Conservation (phyloP, 1,140 invertebrate genomes). For the Drosophila grimshawi region DNA sequence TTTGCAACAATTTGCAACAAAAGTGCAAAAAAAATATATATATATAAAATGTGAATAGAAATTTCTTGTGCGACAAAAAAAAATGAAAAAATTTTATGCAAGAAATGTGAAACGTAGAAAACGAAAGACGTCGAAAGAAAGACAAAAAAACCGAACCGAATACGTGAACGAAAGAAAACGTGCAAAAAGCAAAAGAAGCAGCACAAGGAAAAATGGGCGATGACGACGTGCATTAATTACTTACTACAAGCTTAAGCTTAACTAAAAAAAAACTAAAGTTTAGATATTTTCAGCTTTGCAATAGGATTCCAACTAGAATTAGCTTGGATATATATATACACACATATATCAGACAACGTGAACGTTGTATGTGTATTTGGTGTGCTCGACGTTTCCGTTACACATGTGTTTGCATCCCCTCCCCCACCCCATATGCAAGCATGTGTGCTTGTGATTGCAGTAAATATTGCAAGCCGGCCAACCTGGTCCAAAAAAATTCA, state of each 20-base stretch:
- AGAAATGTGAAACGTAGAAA: conserved; percentile 84
- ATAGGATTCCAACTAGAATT: conserved; percentile 43
- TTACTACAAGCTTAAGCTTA: conserved; percentile 59
- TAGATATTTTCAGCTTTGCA: conserved; percentile 32
- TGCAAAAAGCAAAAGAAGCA: conserved; percentile 60
- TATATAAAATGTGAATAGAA: conserved; percentile 53
- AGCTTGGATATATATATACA: conserved; percentile 29
- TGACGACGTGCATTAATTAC: conserved; percentile 71
- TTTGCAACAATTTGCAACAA: conserved; percentile 29
- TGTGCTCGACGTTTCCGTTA: conserved; percentile 66
- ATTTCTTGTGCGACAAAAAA: conserved; percentile 71
- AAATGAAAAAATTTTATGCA: conserved; percentile 83
- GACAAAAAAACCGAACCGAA: conserved; percentile 57
- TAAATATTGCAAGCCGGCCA: conserved; percentile 61
- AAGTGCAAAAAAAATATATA: conserved; percentile 44
- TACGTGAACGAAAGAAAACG: conserved; percentile 85
- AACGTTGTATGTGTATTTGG: conserved; percentile 30
- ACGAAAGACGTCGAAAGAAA: conserved; percentile 51
- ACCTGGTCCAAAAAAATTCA: conserved; percentile 50
- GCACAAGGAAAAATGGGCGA: conserved; percentile 61
- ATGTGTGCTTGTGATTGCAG: conserved; percentile 44
- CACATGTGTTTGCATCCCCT: conserved; percentile 26
- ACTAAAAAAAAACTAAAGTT: conserved; percentile 58
- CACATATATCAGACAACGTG: conserved; percentile 59
- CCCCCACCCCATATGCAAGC: background rate